Conservation (phyloP, 1,140 invertebrate genomes). For the Drosophila ogumai region DNA sequence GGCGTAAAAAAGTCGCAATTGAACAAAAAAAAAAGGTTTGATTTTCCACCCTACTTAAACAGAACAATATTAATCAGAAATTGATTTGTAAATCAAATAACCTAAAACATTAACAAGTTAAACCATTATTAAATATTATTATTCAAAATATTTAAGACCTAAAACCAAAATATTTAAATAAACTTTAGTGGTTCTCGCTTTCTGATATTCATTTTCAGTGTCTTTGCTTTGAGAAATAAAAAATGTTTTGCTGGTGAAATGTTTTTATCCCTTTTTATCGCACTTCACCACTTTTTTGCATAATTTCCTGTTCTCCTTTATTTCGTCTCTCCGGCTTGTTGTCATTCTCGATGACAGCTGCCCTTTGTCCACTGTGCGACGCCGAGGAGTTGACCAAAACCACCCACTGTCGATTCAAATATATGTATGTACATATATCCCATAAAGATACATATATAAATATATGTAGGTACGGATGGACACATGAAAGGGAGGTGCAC, state of each 20-base stretch:
- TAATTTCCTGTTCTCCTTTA: conserved; percentile 59
- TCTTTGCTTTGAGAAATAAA: neutral
- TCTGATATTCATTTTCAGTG: conserved; percentile 9
- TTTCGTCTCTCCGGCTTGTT: conserved; percentile 55
- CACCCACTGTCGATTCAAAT: conserved; percentile 43
- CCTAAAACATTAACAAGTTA: neutral
- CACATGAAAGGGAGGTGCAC: conserved; percentile 33
- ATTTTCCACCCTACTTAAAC: conserved; percentile 15
- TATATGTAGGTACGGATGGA: neutral
- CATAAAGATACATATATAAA: neutral
- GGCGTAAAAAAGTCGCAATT: conserved; percentile 48
- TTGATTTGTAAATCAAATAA: too few species aligned
- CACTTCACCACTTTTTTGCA: conserved; percentile 50
- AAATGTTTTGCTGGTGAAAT: conserved; percentile 12
- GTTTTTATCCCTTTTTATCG: conserved; percentile 14
- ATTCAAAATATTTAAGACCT: too few species aligned
- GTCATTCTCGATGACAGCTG: conserved; percentile 73
- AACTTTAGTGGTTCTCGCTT: neutral
- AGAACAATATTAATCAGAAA: neutral
- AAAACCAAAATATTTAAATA: too few species aligned
- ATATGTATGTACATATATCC: neutral
- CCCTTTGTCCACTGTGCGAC: conserved; percentile 42
- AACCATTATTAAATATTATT: neutral
- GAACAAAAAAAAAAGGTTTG: neutral
- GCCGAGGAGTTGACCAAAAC: conserved; percentile 21